Evolutionary conservation across 2,113 vertebrate species (phyloP), one percentile per base, ranked within the genome.

Genomic region (Rhineura floridana): DNA sequence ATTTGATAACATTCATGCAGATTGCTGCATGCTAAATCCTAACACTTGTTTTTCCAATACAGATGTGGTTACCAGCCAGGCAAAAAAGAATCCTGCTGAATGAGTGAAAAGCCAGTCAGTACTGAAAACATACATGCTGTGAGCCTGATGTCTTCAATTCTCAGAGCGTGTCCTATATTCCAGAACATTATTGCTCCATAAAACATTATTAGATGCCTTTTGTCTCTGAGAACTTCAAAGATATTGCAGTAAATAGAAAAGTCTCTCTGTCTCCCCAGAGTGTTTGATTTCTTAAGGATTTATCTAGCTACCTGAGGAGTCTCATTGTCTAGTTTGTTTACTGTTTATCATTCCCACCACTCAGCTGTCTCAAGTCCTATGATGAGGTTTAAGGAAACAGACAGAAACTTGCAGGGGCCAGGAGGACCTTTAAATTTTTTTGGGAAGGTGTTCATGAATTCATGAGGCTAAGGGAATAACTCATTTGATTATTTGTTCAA

Each of bases 221-320:
- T 36, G 62, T 84, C 28, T 48, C 30, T 76, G 55, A 36, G 73
- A 63, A 76, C 70, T 85, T 85, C 70, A 76, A 76, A 85, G 84
- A 30, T n/a, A 75, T 17, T 3, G 70, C 19, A 85, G 28, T 59
- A 30, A 85, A 85, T 17, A 80, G 52, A 59, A 80, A 30, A 77
- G 28, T 30, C 21, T 23, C 28, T 46, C 42, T 10, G n/a, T 77
- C 44, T 77, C 39, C 81, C 28, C 13, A 46, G 15, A n/a, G 50
- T 6, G 15, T 75, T 59, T 59, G 25, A 19, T 44, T 75, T 59
- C 39, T 39, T 85, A 77, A 36, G 36, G 33, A 46, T 85, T 76
- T 55, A 62, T 75, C 75, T 77, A 72, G 55, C 72, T 63, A 48
- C 73, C 39, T 85, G 30, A 25, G 13, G 42, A 65, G 17, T 77